Conservation (phyloP, 1,140 invertebrate species). For the Conopomorpha cramerella region DNA sequence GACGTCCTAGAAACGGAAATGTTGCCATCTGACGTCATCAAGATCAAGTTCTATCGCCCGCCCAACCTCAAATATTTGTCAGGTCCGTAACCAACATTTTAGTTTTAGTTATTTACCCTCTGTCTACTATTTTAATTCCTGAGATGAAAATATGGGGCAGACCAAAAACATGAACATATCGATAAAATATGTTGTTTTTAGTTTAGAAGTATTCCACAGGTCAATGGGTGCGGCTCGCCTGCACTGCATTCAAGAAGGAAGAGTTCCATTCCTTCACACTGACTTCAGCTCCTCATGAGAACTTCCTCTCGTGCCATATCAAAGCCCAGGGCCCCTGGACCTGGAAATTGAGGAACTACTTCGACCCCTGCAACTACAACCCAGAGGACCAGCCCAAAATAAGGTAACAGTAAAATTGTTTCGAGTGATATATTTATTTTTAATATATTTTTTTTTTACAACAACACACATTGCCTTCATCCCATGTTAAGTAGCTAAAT, state of each 20-base stretch:
- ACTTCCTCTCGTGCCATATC: conserved; percentile 96
- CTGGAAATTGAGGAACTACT: conserved; percentile 96
- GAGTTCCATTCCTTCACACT: conserved; percentile 98
- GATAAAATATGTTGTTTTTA: conserved; percentile 51
- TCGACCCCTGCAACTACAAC: conserved; percentile 93
- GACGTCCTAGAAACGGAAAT: conserved; percentile 95
- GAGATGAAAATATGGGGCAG: not conserved
- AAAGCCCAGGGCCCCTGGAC: conserved; percentile 99
- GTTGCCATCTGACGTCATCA: conserved; percentile 93
- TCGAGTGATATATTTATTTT: not conserved
- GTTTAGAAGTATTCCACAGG: too few species aligned
- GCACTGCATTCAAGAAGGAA: conserved; percentile 87
- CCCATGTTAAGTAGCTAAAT: too few species aligned
- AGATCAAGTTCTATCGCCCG: conserved; percentile 91
- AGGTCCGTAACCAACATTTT: conserved; percentile 19
- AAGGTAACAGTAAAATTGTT: conserved; percentile 22
- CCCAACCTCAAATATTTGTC: conserved; percentile 97
- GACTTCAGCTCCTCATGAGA: conserved; percentile 97
- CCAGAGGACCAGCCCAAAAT: conserved; percentile 86
- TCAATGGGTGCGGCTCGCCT: conserved; percentile 89
- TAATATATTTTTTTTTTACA: conserved; percentile 4
- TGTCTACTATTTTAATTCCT: not conserved
- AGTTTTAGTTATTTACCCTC: not conserved
- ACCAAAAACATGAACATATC: not conserved
- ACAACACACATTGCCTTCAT: too few species aligned